Conservation (phyloP, 2,888 invertebrate species). For the Dione juno region DNA sequence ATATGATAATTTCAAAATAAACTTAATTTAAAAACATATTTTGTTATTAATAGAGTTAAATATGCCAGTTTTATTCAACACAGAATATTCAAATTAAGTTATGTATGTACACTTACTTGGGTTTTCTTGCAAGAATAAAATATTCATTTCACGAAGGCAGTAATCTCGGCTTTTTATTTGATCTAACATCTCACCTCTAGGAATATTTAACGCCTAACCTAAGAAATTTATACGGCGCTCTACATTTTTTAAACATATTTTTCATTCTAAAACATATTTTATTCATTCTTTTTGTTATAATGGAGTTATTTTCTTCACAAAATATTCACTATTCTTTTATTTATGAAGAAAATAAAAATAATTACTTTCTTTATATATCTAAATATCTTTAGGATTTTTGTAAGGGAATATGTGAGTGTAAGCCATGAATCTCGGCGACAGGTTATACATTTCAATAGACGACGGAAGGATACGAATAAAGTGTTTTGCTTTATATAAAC, state of each 20-base stretch:
- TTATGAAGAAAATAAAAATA: background rate
- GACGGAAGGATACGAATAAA: too few relatives aligned
- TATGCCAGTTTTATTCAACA: background rate
- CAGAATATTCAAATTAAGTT: conserved; percentile 1
- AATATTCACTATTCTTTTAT: background rate
- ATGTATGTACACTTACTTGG: background rate
- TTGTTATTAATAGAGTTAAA: too few relatives aligned
- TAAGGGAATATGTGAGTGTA: too few relatives aligned
- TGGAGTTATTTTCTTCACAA: background rate
- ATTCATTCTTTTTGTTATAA: background rate
- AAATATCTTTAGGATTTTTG: background rate
- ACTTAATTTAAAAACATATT: too few relatives aligned
- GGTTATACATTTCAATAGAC: too few relatives aligned
- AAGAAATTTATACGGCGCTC: background rate
- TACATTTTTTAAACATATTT: background rate
- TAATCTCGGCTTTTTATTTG: conserved; percentile 23
- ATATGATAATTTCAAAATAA: too few relatives aligned
- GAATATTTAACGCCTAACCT: conserved; percentile 19
- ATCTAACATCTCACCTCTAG: conserved; percentile 10
- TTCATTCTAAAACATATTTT: conserved; percentile 10
- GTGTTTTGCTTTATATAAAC: too few relatives aligned
- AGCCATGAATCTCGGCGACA: too few relatives aligned
- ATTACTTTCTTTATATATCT: background rate
- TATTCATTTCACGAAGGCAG: conserved; percentile 16
- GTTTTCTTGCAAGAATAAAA: conserved; percentile 16